Conservation (phyloP, 2,113 vertebrate genomes). For the Emydocephalus ijimae region DNA sequence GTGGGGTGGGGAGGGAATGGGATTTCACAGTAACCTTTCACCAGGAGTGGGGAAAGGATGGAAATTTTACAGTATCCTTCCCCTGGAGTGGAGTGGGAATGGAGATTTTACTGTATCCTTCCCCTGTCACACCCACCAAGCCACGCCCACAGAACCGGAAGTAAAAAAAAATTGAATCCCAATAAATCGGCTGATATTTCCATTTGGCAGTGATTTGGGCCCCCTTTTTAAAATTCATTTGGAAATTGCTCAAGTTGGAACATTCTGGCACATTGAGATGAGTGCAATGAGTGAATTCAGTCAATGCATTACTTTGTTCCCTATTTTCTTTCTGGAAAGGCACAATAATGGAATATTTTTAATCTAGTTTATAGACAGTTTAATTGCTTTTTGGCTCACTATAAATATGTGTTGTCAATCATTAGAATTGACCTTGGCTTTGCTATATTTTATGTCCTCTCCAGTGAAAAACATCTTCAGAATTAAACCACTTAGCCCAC, state of each 20-base stretch:
- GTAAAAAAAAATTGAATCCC: no score
- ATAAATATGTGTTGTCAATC: background rate
- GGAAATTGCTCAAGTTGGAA: background rate
- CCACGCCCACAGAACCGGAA: no score
- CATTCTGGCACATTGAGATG: background rate
- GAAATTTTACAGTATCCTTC: no score
- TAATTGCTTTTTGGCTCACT: background rate
- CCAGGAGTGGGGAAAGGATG: no score
- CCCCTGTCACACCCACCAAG: no score
- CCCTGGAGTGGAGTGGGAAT: no score
- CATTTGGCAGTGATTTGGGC: background rate
- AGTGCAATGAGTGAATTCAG: background rate
- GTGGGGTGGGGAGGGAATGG: no score
- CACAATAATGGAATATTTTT: background rate
- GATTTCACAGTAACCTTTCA: no score
- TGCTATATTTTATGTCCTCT: background rate
- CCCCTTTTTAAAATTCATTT: background rate
- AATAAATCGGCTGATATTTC: background rate
- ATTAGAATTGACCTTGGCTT: background rate
- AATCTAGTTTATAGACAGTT: background rate
- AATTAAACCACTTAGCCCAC: background rate
- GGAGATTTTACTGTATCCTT: no score
- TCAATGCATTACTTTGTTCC: background rate
- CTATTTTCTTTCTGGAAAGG: background rate
- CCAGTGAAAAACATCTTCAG: background rate